Base-by-base conservation (phyloP, 2,888 invertebrate genomes). In the Hyposoter dolosus region DNA sequence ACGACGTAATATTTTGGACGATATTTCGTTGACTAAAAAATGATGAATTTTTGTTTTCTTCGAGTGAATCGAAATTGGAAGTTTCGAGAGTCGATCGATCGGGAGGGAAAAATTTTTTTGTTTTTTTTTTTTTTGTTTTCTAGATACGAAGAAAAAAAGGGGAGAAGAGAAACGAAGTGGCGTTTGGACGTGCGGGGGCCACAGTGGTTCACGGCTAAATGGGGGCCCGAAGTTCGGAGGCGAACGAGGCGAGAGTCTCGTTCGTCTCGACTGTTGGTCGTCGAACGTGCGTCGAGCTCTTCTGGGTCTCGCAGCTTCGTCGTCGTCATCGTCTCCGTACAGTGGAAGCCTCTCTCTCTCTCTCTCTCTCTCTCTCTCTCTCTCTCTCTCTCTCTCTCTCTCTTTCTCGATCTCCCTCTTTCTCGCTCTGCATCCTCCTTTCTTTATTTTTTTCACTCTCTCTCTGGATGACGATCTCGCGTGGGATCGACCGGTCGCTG, bases 121-220 rank as follows among this genome's bases (percentile, higher is more conserved):
- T 35, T 2, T 3, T 35, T 35, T 35, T 35, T 35, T 35, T 35
- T 6, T 35, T 35, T 6, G 0, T 35, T 35, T 35, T 1, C 4
- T 32, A 5, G 0, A 60, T 12, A 3, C 9, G 28, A 4, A 3
- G 1, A 3, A 28, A 35, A 17, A 35, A 40, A 66, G n/a, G 65
- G 23, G 10, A 32, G 23, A 9, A 32, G 23, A 10, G 40, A 19
- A 53, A 43, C 53, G 28, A 75, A 68, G 28, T 75, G 74, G 66
- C 56, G 74, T 66, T 56, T 17, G 19, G 68, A 77, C 77, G 65
- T 72, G 81, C 77, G 74, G 77, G 81, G 77, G 78, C 84, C 77
- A 81, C 88, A 87, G 84, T 88, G 83, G 85, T 86, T 89, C 87
- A 88, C 87, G 89, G 88, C 83, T 87, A 86, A 89, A 89, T 88